Conservation (phyloP, 2,113 vertebrate species). For the Hippocampus mohnikei region DNA sequence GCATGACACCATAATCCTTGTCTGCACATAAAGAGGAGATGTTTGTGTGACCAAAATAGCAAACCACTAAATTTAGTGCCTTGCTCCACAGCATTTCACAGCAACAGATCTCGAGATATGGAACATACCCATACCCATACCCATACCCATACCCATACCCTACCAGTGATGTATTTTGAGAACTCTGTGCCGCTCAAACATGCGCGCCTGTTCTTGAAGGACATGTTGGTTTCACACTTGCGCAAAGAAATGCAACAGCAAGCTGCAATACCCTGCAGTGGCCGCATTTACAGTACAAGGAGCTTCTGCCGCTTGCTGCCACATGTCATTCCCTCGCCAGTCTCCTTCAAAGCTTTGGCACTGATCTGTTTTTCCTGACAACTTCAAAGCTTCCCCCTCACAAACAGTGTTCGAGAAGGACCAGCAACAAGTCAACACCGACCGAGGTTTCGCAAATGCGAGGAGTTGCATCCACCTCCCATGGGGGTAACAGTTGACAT, state of each 20-base stretch:
- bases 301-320: slow-evolving; percentile 35
- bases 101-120: neutral
- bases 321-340: slow-evolving; percentile 29
- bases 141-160: neutral
- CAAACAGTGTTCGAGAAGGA: slow-evolving; percentile 32
- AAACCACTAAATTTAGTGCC: too few species aligned
- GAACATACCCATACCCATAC: neutral
- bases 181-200: neutral
- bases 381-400: slow-evolving; percentile 64
- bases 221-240: neutral
- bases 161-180: neutral
- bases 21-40: too few species aligned
- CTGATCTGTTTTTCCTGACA: slow-evolving; percentile 46
- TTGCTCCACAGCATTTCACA: too few species aligned
- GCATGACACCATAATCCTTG: too few species aligned
- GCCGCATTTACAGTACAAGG: slow-evolving; percentile 48
- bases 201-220: neutral
- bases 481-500: slow-evolving; percentile 34
- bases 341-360: slow-evolving; percentile 57
- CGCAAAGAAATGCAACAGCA: neutral
- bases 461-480: slow-evolving; percentile 12
- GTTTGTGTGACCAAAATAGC: too few species aligned
- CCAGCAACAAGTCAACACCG: slow-evolving; percentile 55
- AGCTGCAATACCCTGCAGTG: slow-evolving; percentile 15
- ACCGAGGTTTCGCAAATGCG: slow-evolving; percentile 33